Conservation (phyloP, 2,113 vertebrate genomes). For the Chinchilla lanigera region DNA sequence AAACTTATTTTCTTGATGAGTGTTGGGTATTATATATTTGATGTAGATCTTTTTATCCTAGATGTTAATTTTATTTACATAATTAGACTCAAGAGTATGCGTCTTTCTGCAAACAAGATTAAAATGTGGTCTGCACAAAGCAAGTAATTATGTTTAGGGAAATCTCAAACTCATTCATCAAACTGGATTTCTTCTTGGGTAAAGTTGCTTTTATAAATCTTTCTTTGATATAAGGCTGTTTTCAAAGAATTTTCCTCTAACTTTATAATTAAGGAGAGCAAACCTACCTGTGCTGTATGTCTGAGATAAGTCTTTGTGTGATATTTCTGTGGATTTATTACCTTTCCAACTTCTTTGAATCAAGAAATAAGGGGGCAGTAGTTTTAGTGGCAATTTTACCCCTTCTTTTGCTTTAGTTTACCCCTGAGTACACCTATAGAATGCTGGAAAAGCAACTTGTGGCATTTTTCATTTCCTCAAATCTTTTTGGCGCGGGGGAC, state of each 20-base stretch:
- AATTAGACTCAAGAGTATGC: background rate
- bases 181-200: background rate
- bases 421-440: background rate
- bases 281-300: background rate
- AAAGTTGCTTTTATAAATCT: background rate
- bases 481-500: background rate
- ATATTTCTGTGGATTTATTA: background rate
- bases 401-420: background rate
- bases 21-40: background rate
- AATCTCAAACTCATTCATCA: background rate
- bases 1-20: slow-evolving; percentile 41
- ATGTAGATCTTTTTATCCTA: background rate
- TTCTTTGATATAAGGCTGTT: background rate
- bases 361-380: background rate
- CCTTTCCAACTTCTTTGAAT: background rate
- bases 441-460: background rate
- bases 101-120: slow-evolving; percentile 33
- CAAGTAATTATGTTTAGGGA: slow-evolving; percentile 10
- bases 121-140: background rate
- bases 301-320: background rate
- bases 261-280: background rate
- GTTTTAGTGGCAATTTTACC: background rate
- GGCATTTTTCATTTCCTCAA: background rate
- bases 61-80: slow-evolving; percentile 12
- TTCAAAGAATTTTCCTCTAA: slow-evolving; percentile 26